Percentiles rank a stretch among this genome's conserved stretches.
phyloP scores from a whole-genome alignment of 2,113 vertebrate species.

The Catagonus wagneri region DNA sequence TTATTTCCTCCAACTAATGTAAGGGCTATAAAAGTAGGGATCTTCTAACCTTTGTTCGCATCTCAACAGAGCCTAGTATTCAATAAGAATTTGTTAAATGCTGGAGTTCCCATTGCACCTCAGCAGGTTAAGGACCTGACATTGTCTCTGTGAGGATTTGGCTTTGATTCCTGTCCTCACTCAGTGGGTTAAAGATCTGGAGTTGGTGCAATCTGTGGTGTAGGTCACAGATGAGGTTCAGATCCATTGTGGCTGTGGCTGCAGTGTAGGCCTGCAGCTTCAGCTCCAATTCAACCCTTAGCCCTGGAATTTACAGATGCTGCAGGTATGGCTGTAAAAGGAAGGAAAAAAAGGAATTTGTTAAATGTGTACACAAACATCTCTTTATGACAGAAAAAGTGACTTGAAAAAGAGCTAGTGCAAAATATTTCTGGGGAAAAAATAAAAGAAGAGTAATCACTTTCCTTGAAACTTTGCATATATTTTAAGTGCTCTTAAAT shows the following conservation, averaged over 20 bases:
- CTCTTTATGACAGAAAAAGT: not conserved
- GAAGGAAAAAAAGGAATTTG: not conserved
- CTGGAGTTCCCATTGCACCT: too few relatives aligned
- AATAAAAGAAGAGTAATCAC: not conserved
- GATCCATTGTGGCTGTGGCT: too few relatives aligned
- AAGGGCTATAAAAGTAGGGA: not conserved
- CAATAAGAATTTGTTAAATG: not conserved
- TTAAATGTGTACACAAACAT: not conserved
- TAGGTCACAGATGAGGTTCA: too few relatives aligned
- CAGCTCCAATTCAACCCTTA: too few relatives aligned
- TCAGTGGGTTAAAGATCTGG: too few relatives aligned
- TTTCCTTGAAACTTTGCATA: conserved; percentile 18
- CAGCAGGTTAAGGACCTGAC: too few relatives aligned
- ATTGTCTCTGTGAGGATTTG: too few relatives aligned
- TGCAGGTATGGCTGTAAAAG: too few relatives aligned
- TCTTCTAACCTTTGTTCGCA: not conserved
- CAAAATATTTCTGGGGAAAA: not conserved
- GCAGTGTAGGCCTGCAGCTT: too few relatives aligned
- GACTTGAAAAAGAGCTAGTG: conserved; percentile 11
- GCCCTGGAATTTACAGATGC: too few relatives aligned
- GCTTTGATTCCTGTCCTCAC: too few relatives aligned
- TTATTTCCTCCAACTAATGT: not conserved
- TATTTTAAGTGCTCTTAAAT: not conserved
- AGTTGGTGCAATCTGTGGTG: too few relatives aligned
- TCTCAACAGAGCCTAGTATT: not conserved